Conservation (phyloP, 2,797 vertebrate genomes). For the Gymnodraco acuticeps region DNA sequence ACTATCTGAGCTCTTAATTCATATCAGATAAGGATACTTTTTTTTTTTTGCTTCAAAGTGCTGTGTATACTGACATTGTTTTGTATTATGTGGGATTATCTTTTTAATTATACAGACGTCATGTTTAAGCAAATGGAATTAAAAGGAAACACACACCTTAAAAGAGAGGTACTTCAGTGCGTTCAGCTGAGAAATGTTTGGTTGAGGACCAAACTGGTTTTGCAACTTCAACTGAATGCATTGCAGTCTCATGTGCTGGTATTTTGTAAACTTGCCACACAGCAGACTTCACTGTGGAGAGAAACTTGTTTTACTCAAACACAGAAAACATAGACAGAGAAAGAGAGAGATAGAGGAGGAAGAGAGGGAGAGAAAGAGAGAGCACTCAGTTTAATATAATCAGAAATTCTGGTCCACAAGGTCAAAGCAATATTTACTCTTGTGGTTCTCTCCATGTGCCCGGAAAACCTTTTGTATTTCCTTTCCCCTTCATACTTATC, state of each 20-base stretch:
- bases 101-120: slow-evolving; percentile 6
- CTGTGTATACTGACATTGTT: background rate
- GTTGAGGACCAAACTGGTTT: slow-evolving; percentile 65
- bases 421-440: slow-evolving; percentile 65
- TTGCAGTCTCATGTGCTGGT: slow-evolving; percentile 25
- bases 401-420: slow-evolving; percentile 49
- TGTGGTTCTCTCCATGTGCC: slow-evolving; percentile 7
- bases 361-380: background rate
- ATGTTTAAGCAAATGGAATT: background rate
- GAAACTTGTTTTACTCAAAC: slow-evolving; percentile 15
- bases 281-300: slow-evolving; percentile 2
- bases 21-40: background rate
- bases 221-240: slow-evolving; percentile 28
- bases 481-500: slow-evolving; percentile 41
- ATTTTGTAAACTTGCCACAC: slow-evolving; percentile 55
- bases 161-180: slow-evolving; percentile 2
- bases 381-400: slow-evolving; percentile 12
- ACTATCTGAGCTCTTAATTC: background rate
- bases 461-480: slow-evolving; percentile 26
- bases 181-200: background rate
- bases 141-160: background rate
- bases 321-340: background rate
- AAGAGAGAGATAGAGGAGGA: background rate
- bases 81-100: background rate
- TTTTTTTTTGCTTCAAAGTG: background rate